These are phyloP conservation scores for Drosophila pruinosa DNA, from an alignment of 1,140 invertebrate species.

Conservation along the genomic window DNA sequence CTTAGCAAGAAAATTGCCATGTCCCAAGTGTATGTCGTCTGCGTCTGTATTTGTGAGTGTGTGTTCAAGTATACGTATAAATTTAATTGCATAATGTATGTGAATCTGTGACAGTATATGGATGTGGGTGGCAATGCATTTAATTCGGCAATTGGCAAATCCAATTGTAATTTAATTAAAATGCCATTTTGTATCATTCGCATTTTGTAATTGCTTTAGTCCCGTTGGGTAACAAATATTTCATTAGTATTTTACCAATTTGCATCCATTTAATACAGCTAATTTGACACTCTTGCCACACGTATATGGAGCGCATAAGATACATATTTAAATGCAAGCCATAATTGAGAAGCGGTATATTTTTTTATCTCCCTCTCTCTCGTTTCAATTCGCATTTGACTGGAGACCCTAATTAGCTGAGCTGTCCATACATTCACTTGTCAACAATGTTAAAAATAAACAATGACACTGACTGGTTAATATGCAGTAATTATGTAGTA, in stretches of 20 bases:
- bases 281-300: constrained; percentile 18
- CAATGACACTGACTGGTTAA: constrained; percentile 32
- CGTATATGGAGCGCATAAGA: constrained; percentile 7
- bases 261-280: background rate
- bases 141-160: constrained; percentile 29
- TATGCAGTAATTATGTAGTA: constrained; percentile 3
- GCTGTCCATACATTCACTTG: constrained; percentile 49
- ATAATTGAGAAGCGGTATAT: background rate
- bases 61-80: constrained; percentile 1
- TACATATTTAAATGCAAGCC: constrained; percentile 8
- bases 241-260: constrained; percentile 13
- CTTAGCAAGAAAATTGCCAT: constrained; percentile 10
- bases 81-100: constrained; percentile 16
- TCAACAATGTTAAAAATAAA: constrained; percentile 50
- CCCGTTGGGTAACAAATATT: constrained; percentile 4
- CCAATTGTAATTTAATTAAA: constrained; percentile 54
- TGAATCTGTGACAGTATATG: background rate
- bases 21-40: background rate
- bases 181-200: constrained; percentile 8
- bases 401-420: constrained; percentile 57
- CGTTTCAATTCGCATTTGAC: constrained; percentile 13
- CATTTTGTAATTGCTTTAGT: constrained; percentile 30
- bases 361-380: background rate
- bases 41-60: constrained; percentile 12
- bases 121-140: constrained; percentile 17